Conservation (phyloP, 2,888 invertebrate genomes). For the Dromius quadrimaculatus region DNA sequence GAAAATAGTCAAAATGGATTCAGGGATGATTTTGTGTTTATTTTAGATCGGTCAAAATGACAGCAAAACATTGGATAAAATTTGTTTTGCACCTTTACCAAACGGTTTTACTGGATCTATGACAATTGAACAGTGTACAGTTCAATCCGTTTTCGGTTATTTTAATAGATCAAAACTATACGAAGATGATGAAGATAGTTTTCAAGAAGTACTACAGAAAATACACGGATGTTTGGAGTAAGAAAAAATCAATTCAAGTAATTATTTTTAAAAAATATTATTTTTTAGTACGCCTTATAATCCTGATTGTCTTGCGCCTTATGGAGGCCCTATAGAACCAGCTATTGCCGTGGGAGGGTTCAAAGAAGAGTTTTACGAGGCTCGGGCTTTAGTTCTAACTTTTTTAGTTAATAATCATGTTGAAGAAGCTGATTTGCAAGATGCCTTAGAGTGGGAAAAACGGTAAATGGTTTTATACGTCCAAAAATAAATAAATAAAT, state of each 20-base stretch:
- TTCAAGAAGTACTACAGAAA: conserved; percentile 63
- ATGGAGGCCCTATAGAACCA: conserved; percentile 91
- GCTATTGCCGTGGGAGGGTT: conserved; percentile 88
- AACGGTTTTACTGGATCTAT: conserved; percentile 72
- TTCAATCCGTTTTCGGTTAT: conserved; percentile 86
- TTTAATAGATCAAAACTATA: conserved; percentile 68
- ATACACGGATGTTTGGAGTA: conserved; percentile 68
- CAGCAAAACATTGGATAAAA: conserved; percentile 72
- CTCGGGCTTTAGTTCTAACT: conserved; percentile 80
- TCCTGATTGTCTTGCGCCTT: conserved; percentile 81
- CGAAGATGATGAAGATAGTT: conserved; percentile 35
- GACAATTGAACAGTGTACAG: conserved; percentile 76
- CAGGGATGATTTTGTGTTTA: conserved; percentile 38
- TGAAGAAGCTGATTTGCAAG: conserved; percentile 70
- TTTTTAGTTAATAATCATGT: conserved; percentile 81
- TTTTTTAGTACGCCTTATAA: conserved; percentile 69
- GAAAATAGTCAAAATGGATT: too few relatives aligned
- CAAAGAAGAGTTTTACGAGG: conserved; percentile 71
- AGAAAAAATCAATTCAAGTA: conserved; percentile 56
- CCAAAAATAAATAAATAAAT: neutral
- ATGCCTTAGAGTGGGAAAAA: conserved; percentile 81
- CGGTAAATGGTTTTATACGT: conserved; percentile 62
- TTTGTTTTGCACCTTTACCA: conserved; percentile 88
- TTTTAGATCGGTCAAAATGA: conserved; percentile 69
- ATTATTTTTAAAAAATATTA: neutral